phyloP scores from a whole-genome alignment of 2,797 vertebrate species.

The Odontamblyopus lacepedii region DNA sequence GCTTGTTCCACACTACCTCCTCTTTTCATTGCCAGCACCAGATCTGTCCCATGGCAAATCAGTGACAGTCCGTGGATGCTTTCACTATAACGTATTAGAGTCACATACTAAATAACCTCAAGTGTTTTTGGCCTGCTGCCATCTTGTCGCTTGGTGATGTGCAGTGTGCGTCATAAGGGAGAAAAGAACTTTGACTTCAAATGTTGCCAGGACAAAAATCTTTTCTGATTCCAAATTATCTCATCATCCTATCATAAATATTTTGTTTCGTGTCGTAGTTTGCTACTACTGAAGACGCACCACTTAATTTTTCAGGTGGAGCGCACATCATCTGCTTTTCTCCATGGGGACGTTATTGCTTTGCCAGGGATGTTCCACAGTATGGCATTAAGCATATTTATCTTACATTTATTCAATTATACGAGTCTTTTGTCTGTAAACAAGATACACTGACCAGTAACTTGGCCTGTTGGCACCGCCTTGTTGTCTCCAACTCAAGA shows the following conservation, averaged over 20 bases:
- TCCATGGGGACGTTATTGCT: too few species aligned
- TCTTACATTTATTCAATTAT: too few species aligned
- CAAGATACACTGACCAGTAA: too few species aligned
- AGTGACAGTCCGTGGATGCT: constrained; percentile 45
- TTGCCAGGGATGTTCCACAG: too few species aligned
- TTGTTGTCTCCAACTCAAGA: too few species aligned
- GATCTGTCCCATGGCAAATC: constrained; percentile 54
- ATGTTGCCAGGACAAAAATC: not conserved
- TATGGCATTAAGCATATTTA: too few species aligned
- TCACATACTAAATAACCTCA: constrained; percentile 18
- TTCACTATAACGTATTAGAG: constrained; percentile 25
- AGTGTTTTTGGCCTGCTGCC: not conserved
- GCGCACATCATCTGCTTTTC: not conserved
- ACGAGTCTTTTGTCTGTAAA: too few species aligned
- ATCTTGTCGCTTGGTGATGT: not conserved
- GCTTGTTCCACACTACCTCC: constrained; percentile 60
- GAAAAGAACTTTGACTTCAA: not conserved
- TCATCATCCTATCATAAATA: not conserved
- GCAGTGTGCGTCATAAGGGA: not conserved
- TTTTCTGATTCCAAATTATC: too few species aligned
- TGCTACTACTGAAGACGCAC: not conserved
- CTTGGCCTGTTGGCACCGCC: too few species aligned
- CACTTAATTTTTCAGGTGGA: not conserved
- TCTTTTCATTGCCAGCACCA: constrained; percentile 60
- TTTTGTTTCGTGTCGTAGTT: not conserved